Base-by-base conservation (phyloP, 1,140 invertebrate genomes). In the Panagrolaimus sp. region DNA sequence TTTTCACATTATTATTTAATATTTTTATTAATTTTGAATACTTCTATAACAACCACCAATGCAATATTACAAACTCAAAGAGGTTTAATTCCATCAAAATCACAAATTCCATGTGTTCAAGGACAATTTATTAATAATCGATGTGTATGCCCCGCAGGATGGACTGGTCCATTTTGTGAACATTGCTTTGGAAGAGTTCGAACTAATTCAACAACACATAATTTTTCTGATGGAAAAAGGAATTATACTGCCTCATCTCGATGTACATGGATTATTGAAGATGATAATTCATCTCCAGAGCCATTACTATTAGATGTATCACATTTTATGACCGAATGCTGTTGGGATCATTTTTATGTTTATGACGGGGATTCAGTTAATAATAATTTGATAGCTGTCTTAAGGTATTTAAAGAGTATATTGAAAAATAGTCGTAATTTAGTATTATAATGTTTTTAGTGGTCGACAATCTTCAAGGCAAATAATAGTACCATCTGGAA, bases 331-430 rank as follows among this genome's bases (percentile, higher is more conserved):
- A 83, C 82, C 0, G 80, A 82, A 71, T 83, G 82, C 65, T 78
- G 80, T 53, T 83, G 82, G 82, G 80, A 82, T 71, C 74, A 78
- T 72, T 44, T 82, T 16, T 79, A 83, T 53, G 74, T 82, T 65
- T 83, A 83, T 65, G 80, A 82, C 47, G 80, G 80, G 16, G 78
- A 81, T 62, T 66, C 69, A 42, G 78, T 81, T 53, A 72, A 77
- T 67, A 72, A 72, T 16, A 71, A 77, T 47, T 67, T 82, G 25
- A 57, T 82, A 9, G 80, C 69, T 23, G 82, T 80, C 31, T 79
- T 82, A 23, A 83, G 80, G 82, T 9, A 16, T 73, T 31, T 63
- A 11, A 23, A 13, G 14, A 25, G n/a, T n/a, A 5, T 7, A 14
- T 11, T 20, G 25, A 20, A 47, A n/a, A 9, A 62, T 5, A 9